phyloP scores from a whole-genome alignment of 1,140 invertebrate species.

The Berghia stephanieae region DNA sequence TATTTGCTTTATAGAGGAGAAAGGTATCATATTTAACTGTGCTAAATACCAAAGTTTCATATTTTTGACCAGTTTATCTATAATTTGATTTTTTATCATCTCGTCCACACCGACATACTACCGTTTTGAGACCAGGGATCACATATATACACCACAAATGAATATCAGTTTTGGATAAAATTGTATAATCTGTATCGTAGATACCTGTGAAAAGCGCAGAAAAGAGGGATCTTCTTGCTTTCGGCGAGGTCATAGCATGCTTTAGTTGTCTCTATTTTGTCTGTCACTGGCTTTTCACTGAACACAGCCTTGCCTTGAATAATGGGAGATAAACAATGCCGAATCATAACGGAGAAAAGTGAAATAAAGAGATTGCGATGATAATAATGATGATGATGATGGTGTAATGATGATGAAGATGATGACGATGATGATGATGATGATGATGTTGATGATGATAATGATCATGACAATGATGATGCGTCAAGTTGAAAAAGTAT shows the following conservation, averaged over 20 bases:
- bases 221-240: conserved; percentile 70
- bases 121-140: too few species aligned
- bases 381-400: too few species aligned
- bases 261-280: conserved; percentile 68
- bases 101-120: background rate
- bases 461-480: too few species aligned
- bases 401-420: too few species aligned
- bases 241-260: conserved; percentile 73
- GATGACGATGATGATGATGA: too few species aligned
- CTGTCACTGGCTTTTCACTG: conserved; percentile 79
- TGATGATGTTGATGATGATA: too few species aligned
- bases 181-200: background rate
- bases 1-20: too few species aligned
- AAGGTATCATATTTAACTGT: too few species aligned
- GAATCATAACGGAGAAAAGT: background rate
- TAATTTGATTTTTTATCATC: background rate
- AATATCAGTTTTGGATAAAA: background rate
- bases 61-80: background rate
- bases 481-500: too few species aligned
- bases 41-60: too few species aligned
- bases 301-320: conserved; percentile 71
- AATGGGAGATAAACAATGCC: conserved; percentile 1
- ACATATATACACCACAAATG: background rate
- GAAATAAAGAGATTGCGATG: too few species aligned
- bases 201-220: conserved; percentile 75